Evolutionary conservation across 2,888 invertebrate genomes (phyloP).

Genomic region (Baronia brevicornis): DNA sequence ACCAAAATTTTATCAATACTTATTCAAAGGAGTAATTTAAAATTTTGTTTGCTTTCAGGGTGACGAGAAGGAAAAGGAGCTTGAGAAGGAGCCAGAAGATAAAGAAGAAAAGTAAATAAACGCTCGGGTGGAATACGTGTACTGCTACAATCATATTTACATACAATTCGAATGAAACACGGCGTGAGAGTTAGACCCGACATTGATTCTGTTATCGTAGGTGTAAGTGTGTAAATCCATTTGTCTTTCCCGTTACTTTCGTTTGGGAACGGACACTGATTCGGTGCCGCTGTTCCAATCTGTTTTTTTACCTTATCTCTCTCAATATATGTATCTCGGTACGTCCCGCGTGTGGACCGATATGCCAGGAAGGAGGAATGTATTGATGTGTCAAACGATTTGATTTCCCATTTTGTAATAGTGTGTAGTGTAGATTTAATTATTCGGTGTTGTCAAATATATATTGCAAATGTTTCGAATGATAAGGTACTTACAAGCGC

Average conservation of each 20-base stretch:
- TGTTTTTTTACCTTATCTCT: conserved; percentile 28
- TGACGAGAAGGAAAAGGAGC: conserved; percentile 83
- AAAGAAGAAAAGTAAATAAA: conserved; percentile 80
- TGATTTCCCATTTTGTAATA: conserved; percentile 4
- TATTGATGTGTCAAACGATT: conserved; percentile 12
- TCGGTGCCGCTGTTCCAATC: conserved; percentile 29
- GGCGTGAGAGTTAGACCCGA: conserved; percentile 53
- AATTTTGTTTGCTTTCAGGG: conserved; percentile 69
- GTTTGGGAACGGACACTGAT: conserved; percentile 35
- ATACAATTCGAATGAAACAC: conserved; percentile 40
- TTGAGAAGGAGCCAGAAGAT: conserved; percentile 79
- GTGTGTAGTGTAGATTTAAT: conserved; percentile 15
- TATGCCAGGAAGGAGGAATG: conserved; percentile 23
- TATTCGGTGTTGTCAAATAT: conserved; percentile 24
- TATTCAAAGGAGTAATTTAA: too few species aligned
- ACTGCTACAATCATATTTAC: conserved; percentile 15
- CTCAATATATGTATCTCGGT: conserved; percentile 24
- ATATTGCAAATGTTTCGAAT: conserved; percentile 31
- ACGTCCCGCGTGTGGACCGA: conserved; percentile 28
- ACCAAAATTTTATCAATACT: too few species aligned
- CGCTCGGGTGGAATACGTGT: conserved; percentile 43
- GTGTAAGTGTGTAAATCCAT: conserved; percentile 70
- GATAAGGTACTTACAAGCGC: conserved; percentile 42
- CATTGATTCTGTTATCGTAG: conserved; percentile 57
- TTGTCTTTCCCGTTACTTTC: conserved; percentile 67